A percentile compares a stretch with the other conserved stretches of the same genome.
phyloP scores from a whole-genome alignment of 2,888 invertebrate species.

The Synergus laeviventris region DNA sequence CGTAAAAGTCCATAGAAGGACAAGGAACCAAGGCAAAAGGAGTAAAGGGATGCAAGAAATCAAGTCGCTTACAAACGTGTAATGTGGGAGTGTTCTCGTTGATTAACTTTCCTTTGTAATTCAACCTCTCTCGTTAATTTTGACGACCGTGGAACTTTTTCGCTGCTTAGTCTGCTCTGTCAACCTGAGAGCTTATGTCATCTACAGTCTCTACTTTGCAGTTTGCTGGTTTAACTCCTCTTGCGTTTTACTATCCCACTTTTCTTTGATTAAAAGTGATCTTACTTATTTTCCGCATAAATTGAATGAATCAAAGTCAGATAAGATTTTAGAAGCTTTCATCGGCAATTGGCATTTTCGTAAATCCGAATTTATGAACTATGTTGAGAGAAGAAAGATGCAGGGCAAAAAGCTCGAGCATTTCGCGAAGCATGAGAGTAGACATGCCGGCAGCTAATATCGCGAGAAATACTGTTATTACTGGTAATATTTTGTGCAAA shows the following conservation, averaged over 20 bases:
- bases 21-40: not conserved
- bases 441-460: constrained; percentile 65
- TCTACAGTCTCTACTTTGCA: not conserved
- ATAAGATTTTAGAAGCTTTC: constrained; percentile 1
- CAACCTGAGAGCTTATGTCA: constrained; percentile 4
- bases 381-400: constrained; percentile 13
- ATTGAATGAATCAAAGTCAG: not conserved
- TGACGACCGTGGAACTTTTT: constrained; percentile 8
- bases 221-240: not conserved
- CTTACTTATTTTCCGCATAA: not conserved
- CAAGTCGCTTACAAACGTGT: constrained; percentile 15
- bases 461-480: constrained; percentile 71
- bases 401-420: constrained; percentile 24
- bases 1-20: constrained; percentile 25
- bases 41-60: not conserved
- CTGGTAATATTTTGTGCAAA: constrained; percentile 63
- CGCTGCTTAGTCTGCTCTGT: not conserved
- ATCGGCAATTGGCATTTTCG: constrained; percentile 4
- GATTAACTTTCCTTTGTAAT: constrained; percentile 16
- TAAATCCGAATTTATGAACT: constrained; percentile 19
- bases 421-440: constrained; percentile 39
- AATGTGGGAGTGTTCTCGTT: not conserved
- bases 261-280: constrained; percentile 13
- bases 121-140: constrained; percentile 15
- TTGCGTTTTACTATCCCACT: not conserved